Evolutionary conservation across 2,113 vertebrate species (phyloP), one percentile per base, ranked within the genome.

Genomic region (Pseudorectes ferrugineus): DNA sequence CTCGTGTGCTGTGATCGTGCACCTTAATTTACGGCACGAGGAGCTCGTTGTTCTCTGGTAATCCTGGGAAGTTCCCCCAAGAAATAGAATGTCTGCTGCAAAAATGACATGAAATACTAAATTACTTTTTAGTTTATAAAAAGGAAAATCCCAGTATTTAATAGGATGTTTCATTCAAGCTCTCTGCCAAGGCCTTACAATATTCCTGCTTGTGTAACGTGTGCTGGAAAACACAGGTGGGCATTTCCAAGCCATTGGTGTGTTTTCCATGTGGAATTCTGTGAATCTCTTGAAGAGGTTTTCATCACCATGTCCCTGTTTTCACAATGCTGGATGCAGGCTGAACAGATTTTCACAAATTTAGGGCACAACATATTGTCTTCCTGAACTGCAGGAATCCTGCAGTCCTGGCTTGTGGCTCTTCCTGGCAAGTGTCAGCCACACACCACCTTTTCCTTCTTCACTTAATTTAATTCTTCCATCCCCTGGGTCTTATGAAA

Each of bases 301-400:
- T 73, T 42, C 22, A 8, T 55, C 49, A n/a, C 40, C 22, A 8
- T 55, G 67, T 80, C 26, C 38, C 26, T 65, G 8, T 36, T 90
- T 42, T 51, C 18, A 3, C 62, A 40, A 2, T 36, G 36, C 72
- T 65, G 4, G 52, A 2, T 45, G 38, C 54, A 67, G 66, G 49
- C 66, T 76, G 89, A 82, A 57, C 91, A 89, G 91, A 82, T 92
- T 87, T 85, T 57, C 89, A 78, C 28, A 35, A 26, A 94, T 93
- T 51, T 38, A 75, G 89, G 85, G 10, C 93, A 76, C 62, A 61
- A 1, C 51, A 58, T 28, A 18, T 17, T 78, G 67, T 79, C 78
- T 33, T 72, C 33, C 63, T 85, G 88, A 83, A 15, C 81, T 77
- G 71, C 43, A 43, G 9, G 92, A 54, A 35, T 33, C 87, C 92